These are phyloP conservation scores for Dusona sp. DNA, from an alignment of 2,888 invertebrate genomes.

Conservation along the genomic window DNA sequence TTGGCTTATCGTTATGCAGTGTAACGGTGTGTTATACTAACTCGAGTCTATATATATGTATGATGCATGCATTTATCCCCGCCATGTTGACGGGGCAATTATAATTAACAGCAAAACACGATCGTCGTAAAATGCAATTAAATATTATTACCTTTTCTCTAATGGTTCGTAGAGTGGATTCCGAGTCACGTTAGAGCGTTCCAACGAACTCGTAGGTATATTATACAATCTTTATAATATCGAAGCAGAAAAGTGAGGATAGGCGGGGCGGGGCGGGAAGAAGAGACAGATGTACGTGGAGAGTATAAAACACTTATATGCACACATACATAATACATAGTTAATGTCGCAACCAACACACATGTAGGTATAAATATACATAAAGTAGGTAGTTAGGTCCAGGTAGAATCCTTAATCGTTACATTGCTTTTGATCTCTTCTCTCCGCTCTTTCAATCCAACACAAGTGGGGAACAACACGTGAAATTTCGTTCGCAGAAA, in stretches of 20 bases:
- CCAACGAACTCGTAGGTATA: constrained; percentile 52
- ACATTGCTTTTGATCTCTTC: constrained; percentile 23
- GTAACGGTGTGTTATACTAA: constrained; percentile 65
- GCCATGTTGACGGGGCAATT: constrained; percentile 79
- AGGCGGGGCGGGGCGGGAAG: neutral
- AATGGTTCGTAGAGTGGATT: constrained; percentile 79
- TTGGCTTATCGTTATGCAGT: constrained; percentile 57
- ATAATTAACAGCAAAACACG: constrained; percentile 83
- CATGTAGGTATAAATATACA: constrained; percentile 21
- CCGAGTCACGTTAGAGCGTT: constrained; percentile 63
- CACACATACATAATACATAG: constrained; percentile 5
- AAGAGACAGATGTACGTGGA: constrained; percentile 1
- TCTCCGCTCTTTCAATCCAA: neutral
- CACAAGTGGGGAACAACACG: constrained; percentile 40
- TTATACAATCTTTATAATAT: constrained; percentile 57
- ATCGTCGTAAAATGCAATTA: constrained; percentile 84
- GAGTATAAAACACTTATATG: neutral
- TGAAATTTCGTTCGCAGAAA: constrained; percentile 57
- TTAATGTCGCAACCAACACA: constrained; percentile 14
- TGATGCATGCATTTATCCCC: constrained; percentile 38
- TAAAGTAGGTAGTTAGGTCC: constrained; percentile 28
- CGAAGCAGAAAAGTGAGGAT: constrained; percentile 34
- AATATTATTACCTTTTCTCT: constrained; percentile 83
- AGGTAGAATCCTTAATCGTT: constrained; percentile 59
- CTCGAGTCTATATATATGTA: neutral